A percentile compares a stretch with the other conserved stretches of the same genome.
phyloP scores from a whole-genome alignment of 2,888 invertebrate species.

The Toxonevra muliebris region DNA sequence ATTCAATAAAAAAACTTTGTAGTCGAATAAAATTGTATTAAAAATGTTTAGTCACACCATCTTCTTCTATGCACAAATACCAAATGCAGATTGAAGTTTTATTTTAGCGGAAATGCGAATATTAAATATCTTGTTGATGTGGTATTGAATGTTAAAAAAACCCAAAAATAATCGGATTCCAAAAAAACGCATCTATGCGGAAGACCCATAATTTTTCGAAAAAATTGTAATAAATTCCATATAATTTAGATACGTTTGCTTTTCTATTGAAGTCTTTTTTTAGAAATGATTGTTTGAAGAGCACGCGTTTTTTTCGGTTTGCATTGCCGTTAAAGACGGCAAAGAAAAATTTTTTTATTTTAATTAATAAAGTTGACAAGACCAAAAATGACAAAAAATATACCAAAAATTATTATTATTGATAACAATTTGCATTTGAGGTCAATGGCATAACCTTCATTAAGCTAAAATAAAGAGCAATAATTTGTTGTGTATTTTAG shows the following conservation, averaged over 20 bases:
- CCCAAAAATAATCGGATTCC: not conserved
- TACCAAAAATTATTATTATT: slow-evolving; percentile 20
- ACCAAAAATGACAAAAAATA: slow-evolving; percentile 9
- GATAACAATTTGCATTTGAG: slow-evolving; percentile 55
- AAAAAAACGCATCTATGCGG: slow-evolving; percentile 24
- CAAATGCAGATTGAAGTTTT: not conserved
- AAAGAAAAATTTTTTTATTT: slow-evolving; percentile 18
- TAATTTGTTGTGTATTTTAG: too few species aligned
- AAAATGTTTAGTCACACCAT: too few species aligned
- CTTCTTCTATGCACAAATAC: too few species aligned
- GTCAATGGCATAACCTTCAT: slow-evolving; percentile 50
- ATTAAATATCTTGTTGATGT: not conserved
- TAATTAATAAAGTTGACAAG: slow-evolving; percentile 9
- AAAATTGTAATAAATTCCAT: not conserved
- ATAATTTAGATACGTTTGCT: not conserved
- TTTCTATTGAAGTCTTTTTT: too few species aligned
- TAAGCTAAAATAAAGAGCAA: slow-evolving; percentile 16
- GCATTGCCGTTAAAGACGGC: too few species aligned
- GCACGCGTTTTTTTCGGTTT: too few species aligned
- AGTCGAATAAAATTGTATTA: too few species aligned
- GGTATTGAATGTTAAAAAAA: not conserved
- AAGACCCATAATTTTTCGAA: slow-evolving; percentile 12
- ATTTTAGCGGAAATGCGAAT: not conserved
- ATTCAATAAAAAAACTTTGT: too few species aligned
- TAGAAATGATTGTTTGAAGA: too few species aligned